Percentiles rank a stretch among this genome's conserved stretches.
Conservation (phyloP, 2,113 vertebrate genomes). For the Semnornis frantzii region DNA sequence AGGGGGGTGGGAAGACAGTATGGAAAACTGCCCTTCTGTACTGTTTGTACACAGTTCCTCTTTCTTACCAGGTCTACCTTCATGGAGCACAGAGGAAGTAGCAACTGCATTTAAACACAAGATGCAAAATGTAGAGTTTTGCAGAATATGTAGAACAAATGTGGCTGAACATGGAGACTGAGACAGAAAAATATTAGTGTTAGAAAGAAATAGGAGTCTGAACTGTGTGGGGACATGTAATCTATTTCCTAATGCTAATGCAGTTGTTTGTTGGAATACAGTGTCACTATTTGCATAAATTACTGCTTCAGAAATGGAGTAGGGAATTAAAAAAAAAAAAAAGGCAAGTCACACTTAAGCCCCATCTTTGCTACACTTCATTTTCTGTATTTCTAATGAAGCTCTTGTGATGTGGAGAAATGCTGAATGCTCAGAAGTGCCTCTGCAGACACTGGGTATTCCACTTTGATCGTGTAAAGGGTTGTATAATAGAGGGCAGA, state of each 20-base stretch:
- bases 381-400: neutral
- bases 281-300: neutral
- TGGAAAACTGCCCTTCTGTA: neutral
- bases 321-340: neutral
- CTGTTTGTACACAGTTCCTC: neutral
- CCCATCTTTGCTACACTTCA: neutral
- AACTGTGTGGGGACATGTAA: neutral
- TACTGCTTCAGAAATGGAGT: neutral
- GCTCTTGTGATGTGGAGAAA: neutral
- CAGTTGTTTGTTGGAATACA: conserved; percentile 14
- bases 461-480: neutral
- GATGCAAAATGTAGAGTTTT: neutral
- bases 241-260: conserved; percentile 20
- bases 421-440: neutral
- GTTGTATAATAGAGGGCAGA: neutral
- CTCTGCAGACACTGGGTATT: neutral
- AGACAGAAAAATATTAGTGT: neutral
- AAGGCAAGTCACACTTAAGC: neutral
- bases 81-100: neutral
- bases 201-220: neutral
- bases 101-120: neutral
- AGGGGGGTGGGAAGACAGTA: neutral
- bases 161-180: neutral
- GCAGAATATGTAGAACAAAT: neutral
- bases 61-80: neutral